Percentiles rank a stretch among this genome's conserved stretches.
Conservation (phyloP, 2,888 invertebrate species). For the Caenorhabditis zanzibari region DNA sequence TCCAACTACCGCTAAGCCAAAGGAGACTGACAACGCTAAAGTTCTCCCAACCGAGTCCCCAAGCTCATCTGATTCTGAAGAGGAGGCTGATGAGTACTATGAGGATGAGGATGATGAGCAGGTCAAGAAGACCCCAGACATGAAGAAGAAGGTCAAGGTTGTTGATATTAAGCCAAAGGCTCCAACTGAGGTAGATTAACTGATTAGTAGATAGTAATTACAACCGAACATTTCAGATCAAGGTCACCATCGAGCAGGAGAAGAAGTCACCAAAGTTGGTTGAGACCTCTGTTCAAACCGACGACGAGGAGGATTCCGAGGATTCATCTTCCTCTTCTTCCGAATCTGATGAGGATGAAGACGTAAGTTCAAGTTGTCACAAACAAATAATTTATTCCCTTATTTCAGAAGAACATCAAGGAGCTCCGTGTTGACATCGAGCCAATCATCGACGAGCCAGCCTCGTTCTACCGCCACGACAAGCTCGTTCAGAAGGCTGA, state of each 20-base stretch:
- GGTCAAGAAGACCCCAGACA: slow-evolving; percentile 67
- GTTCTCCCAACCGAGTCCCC: slow-evolving; percentile 65
- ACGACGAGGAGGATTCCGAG: slow-evolving; percentile 73
- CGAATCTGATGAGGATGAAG: slow-evolving; percentile 75
- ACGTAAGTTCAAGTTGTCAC: slow-evolving; percentile 37
- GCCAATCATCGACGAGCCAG: slow-evolving; percentile 80
- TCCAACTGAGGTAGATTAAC: slow-evolving; percentile 23
- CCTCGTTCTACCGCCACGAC: slow-evolving; percentile 77
- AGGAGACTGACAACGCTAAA: slow-evolving; percentile 50
- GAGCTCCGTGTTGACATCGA: slow-evolving; percentile 79
- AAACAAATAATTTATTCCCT: neutral
- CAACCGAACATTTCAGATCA: slow-evolving; percentile 33
- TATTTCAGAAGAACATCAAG: slow-evolving; percentile 67
- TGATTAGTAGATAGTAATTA: neutral
- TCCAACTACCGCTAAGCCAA: slow-evolving; percentile 65
- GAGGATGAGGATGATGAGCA: slow-evolving; percentile 79
- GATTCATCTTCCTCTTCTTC: slow-evolving; percentile 56
- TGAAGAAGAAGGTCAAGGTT: slow-evolving; percentile 67
- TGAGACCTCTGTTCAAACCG: slow-evolving; percentile 69
- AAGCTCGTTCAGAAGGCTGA: slow-evolving; percentile 71
- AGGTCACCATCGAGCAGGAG: slow-evolving; percentile 48
- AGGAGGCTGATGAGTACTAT: slow-evolving; percentile 77
- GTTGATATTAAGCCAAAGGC: slow-evolving; percentile 69
- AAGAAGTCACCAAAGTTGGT: slow-evolving; percentile 63
- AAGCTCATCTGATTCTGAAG: slow-evolving; percentile 69